Base-by-base conservation (phyloP, 2,113 vertebrate species). In the Balaenoptera acutorostrata region DNA sequence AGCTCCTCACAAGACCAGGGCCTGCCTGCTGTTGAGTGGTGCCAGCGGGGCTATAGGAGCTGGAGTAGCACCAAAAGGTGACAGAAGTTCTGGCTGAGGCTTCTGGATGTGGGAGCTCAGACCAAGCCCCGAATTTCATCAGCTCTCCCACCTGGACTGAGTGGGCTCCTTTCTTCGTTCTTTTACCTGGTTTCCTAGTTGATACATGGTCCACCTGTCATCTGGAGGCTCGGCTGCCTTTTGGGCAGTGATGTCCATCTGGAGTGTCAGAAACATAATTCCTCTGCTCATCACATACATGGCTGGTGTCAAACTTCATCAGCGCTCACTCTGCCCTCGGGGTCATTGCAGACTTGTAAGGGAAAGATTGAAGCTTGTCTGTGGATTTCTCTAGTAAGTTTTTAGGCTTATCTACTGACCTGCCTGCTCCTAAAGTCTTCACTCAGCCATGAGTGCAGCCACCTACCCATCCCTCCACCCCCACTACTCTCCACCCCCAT, bases 281-380 rank as follows among this genome's bases (percentile, higher is more conserved):
- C 59, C 93, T 96, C 74, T 85, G 55, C 84, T 93, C 93, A 96
- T 95, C 85, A 94, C 90, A 95, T 95, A 97, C 96, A 88, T 90
- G 95, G 94, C 96, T 97, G 88, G 81, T 97, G 90, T 97, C 97
- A 94, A 68, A 93, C 90, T 94, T 98, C 92, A 96, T 96, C 80
- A 98, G 83, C 46, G n/a, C 80, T 91, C 7, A 23, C 69, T 90
- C 72, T 90, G 86, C 81, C 27, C 15, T 82, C 6, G 0, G 25
- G 88, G 84, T 80, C 59, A 97, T 55, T 94, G 68, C 96, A 94
- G 61, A 87, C 33, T 83, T 95, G 64, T 91, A 88, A 93, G 86
- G 98, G 11, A 96, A 88, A 90, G 66, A 95, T 39, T 57, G 93
- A 94, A 86, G 52, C 86, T 92, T 78, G 55, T 90, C 90, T 97